Conservation (phyloP, 1,140 invertebrate genomes). For the Drosophila malerkotliana region DNA sequence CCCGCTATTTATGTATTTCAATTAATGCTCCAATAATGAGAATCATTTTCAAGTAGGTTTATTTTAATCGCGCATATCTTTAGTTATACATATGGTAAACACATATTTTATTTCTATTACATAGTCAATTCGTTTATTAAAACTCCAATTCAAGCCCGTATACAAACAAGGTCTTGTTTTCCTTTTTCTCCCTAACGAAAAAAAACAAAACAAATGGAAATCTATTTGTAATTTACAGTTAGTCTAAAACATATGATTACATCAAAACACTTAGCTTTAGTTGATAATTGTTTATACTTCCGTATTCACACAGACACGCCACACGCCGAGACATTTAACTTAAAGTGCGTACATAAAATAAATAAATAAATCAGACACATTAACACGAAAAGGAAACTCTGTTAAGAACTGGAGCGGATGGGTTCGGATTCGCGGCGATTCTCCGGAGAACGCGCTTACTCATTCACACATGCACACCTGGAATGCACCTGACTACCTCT, state of each 20-base stretch:
- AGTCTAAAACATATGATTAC: constrained; percentile 54
- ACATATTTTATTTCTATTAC: constrained; percentile 60
- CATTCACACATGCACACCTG: constrained; percentile 25
- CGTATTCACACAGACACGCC: constrained; percentile 30
- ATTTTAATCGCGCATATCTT: constrained; percentile 70
- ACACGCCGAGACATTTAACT: constrained; percentile 42
- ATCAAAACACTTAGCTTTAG: constrained; percentile 64
- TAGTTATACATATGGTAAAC: constrained; percentile 69
- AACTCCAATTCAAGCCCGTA: constrained; percentile 60
- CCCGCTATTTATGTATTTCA: constrained; percentile 11
- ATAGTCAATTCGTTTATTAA: constrained; percentile 61
- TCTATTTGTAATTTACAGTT: constrained; percentile 72
- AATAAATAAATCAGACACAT: constrained; percentile 75
- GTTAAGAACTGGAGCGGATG: constrained; percentile 40
- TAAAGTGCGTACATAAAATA: constrained; percentile 53
- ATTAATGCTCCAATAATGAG: constrained; percentile 48
- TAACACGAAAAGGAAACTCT: constrained; percentile 53
- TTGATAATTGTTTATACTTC: constrained; percentile 68
- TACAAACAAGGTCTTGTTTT: constrained; percentile 39
- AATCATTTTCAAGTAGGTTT: constrained; percentile 50
- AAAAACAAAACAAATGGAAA: constrained; percentile 42
- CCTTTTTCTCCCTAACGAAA: constrained; percentile 47
- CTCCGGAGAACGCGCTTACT: constrained; percentile 56
- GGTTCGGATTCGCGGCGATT: constrained; percentile 16
- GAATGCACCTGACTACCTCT: constrained; percentile 34